Evolutionary conservation across 2,113 vertebrate species (phyloP).

Genomic region (Myrmecobius fasciatus): DNA sequence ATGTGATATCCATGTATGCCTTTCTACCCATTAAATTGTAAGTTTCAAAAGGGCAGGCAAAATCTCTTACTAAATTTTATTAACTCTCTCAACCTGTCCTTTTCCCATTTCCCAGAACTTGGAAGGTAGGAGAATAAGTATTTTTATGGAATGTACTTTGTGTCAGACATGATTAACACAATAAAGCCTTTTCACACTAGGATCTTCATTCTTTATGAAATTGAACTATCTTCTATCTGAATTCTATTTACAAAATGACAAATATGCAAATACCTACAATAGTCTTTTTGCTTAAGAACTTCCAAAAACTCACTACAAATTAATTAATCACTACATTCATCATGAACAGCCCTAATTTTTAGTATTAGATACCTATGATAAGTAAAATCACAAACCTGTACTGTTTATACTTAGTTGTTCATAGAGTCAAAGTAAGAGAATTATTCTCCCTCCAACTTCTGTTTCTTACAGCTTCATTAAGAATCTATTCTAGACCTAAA

Average conservation of each 20-base stretch:
- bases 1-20: not conserved
- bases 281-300: not conserved
- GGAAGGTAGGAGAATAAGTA: not conserved
- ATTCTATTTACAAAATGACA: not conserved
- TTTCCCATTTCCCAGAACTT: not conserved
- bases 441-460: not conserved
- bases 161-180: not conserved
- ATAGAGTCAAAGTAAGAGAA: not conserved
- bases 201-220: not conserved
- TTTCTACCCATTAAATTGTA: not conserved
- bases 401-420: not conserved
- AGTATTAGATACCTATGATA: not conserved
- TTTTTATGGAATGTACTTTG: not conserved
- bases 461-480: not conserved
- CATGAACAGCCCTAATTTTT: not conserved
- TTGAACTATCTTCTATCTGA: not conserved
- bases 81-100: not conserved
- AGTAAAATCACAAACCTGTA: not conserved
- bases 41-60: too few relatives aligned
- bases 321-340: not conserved
- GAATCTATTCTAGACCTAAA: not conserved
- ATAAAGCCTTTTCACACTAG: not conserved
- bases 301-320: not conserved
- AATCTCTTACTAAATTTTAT: not conserved
- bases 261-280: not conserved